Conservation (phyloP, 2,797 vertebrate genomes). For the Ficedula albicollis region DNA sequence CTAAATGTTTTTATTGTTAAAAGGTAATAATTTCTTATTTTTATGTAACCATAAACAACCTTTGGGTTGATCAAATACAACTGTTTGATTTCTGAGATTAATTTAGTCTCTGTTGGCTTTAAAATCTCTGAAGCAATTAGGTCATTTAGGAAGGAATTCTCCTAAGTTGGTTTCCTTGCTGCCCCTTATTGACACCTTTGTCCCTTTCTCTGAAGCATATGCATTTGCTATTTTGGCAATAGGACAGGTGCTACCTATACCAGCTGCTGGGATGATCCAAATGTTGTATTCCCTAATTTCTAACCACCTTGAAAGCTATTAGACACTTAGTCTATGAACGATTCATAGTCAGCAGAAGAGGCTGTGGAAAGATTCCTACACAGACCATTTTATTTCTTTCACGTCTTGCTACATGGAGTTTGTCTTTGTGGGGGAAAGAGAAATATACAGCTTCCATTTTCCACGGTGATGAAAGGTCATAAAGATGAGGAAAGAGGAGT, state of each 20-base stretch:
- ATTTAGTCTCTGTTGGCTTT: not conserved
- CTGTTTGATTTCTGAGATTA: not conserved
- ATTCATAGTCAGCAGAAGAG: not conserved
- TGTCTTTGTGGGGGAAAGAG: not conserved
- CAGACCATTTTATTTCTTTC: not conserved
- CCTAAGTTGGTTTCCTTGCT: not conserved
- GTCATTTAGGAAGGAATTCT: not conserved
- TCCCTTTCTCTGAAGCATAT: not conserved
- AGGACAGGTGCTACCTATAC: not conserved
- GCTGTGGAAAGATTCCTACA: not conserved
- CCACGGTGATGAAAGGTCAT: not conserved
- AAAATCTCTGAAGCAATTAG: not conserved
- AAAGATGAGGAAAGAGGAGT: conserved; percentile 1
- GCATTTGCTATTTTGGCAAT: not conserved
- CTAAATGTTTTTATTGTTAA: not conserved
- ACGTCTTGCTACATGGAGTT: not conserved
- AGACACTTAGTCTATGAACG: not conserved
- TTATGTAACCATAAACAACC: not conserved
- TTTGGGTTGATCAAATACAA: not conserved
- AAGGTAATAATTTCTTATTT: not conserved
- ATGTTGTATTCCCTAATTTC: not conserved
- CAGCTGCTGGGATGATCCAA: not conserved
- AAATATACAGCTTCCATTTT: conserved; percentile 6
- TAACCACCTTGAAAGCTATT: not conserved
- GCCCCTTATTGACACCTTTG: not conserved